Conservation (phyloP, 2,888 invertebrate genomes). For the Exocentrus adspersus region DNA sequence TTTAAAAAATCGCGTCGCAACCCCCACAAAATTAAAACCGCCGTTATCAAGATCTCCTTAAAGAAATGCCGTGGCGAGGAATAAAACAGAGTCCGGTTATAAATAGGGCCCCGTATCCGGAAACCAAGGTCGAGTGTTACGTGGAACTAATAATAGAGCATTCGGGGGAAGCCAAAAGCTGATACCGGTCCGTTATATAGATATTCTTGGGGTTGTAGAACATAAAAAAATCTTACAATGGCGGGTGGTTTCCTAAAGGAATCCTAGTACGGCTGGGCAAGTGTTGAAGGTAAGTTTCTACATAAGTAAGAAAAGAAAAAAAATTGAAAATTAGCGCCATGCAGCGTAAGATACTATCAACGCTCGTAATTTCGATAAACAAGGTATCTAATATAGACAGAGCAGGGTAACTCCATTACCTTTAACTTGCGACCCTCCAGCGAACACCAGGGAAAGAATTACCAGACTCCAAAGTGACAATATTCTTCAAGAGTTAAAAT, state of each 20-base stretch:
- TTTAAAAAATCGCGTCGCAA: not conserved
- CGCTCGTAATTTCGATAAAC: no score
- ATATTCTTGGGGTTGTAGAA: constrained; percentile 4
- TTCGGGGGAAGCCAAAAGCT: constrained; percentile 19
- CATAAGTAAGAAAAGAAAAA: no score
- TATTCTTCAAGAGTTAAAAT: no score
- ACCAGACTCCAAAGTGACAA: no score
- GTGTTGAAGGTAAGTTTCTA: no score
- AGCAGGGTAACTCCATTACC: no score
- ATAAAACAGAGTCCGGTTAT: constrained; percentile 5
- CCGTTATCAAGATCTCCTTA: not conserved
- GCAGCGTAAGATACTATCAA: no score
- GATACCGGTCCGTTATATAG: constrained; percentile 19
- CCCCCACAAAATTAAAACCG: not conserved
- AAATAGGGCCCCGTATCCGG: constrained; percentile 6
- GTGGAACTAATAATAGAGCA: constrained; percentile 18
- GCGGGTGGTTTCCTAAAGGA: constrained; percentile 9
- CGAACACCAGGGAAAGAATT: no score
- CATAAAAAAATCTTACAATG: constrained; percentile 15
- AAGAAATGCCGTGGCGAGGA: not conserved
- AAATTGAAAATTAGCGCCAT: no score
- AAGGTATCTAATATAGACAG: no score
- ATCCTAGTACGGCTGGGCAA: not conserved
- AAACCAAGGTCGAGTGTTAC: constrained; percentile 10
- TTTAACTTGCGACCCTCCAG: no score